Percentiles rank a stretch among this genome's conserved stretches.
Evolutionary conservation across 2,797 vertebrate genomes (phyloP).

Genomic region (Chelmon rostratus): DNA sequence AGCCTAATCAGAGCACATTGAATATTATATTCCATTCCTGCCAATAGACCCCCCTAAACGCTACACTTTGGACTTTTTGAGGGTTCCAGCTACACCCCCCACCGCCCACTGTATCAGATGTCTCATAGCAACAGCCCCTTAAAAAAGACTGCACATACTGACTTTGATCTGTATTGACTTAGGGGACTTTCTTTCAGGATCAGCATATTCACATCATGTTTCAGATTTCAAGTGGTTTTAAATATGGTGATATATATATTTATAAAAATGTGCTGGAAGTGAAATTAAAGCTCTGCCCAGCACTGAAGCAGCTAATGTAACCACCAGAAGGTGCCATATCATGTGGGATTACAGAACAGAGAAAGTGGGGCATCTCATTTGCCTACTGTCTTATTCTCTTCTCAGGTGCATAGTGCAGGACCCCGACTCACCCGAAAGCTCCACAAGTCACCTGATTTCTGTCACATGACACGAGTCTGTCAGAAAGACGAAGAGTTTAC

Average conservation of each 20-base stretch:
- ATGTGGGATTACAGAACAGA: too few species aligned
- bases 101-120: not conserved
- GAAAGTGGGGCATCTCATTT: too few species aligned
- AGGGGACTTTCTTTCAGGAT: constrained; percentile 9
- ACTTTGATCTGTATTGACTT: constrained; percentile 1
- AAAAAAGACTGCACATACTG: not conserved
- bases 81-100: not conserved
- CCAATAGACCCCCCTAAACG: too few species aligned
- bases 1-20: too few species aligned
- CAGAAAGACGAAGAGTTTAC: too few species aligned
- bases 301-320: not conserved
- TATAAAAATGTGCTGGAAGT: not conserved
- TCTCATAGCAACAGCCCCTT: not conserved
- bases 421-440: not conserved
- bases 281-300: constrained; percentile 15
- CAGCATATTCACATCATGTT: not conserved
- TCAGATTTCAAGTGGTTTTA: constrained; percentile 12
- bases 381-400: too few species aligned
- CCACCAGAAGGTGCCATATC: too few species aligned
- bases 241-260: constrained; percentile 16
- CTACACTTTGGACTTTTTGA: not conserved
- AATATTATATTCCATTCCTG: too few species aligned
- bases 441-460: not conserved
- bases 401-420: not conserved
- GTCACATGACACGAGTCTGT: too few species aligned